Conservation (phyloP, 2,888 invertebrate genomes). For the Napeogenes inachia region DNA sequence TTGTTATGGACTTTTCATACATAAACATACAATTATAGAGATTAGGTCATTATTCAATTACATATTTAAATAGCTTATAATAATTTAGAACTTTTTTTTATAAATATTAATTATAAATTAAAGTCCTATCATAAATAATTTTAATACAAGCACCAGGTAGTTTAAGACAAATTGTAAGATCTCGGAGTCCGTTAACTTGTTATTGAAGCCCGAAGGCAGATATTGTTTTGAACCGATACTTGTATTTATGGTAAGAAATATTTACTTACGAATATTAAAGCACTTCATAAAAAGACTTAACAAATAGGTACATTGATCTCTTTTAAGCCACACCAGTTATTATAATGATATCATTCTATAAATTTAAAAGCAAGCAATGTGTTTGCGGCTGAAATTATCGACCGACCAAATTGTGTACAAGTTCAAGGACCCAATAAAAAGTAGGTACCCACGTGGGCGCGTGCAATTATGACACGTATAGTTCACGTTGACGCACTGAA, state of each 20-base stretch:
- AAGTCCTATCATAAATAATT: slow-evolving; percentile 25
- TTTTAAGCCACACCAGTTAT: slow-evolving; percentile 33
- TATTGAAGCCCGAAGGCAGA: slow-evolving; percentile 25
- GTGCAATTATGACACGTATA: slow-evolving; percentile 24
- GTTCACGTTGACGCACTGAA: not conserved
- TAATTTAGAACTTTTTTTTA: too few relatives aligned
- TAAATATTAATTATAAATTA: slow-evolving; percentile 13
- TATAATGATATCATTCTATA: slow-evolving; percentile 55
- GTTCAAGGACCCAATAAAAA: slow-evolving; percentile 75
- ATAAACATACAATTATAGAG: slow-evolving; percentile 30
- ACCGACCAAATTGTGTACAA: slow-evolving; percentile 69
- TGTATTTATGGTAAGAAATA: not conserved
- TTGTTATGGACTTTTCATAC: slow-evolving; percentile 50
- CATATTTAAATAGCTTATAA: not conserved
- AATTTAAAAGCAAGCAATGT: slow-evolving; percentile 46
- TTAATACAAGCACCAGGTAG: slow-evolving; percentile 30
- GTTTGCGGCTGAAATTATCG: slow-evolving; percentile 60
- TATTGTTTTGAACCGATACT: slow-evolving; percentile 15
- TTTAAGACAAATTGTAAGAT: slow-evolving; percentile 29
- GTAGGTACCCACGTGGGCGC: slow-evolving; percentile 54
- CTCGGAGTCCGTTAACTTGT: slow-evolving; percentile 30
- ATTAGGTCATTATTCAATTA: not conserved
- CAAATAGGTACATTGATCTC: not conserved
- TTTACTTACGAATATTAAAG: slow-evolving; percentile 10
- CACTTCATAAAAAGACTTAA: not conserved